Evolutionary conservation across 2,888 invertebrate species (phyloP), one percentile per base, ranked within the genome.

Genomic region (Parnassius smintheus): DNA sequence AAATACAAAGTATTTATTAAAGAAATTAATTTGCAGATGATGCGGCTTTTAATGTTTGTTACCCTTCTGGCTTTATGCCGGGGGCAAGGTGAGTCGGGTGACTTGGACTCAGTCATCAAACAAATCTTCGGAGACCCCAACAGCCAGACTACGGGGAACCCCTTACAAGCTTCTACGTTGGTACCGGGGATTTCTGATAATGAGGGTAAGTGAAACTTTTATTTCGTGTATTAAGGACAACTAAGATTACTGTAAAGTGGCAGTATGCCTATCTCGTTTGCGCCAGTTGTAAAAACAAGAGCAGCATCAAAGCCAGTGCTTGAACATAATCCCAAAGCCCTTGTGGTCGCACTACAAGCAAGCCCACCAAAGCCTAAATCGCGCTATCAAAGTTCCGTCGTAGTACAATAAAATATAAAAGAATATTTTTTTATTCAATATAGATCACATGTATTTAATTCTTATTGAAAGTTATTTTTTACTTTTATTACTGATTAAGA

Each of bases 91-190:
- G n/a, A 18, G 2, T 67, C 62, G 44, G 87, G 86, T 0, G 86
- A 88, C 66, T 68, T 91, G 51, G 86, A 88, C 52, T 73, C 82
- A 0, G 72, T 90, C 22, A 81, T 90, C 41, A 71, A 73, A 1
- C 72, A 83, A 65, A 86, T 91, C 62, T 89, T 88, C 68, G 83
- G 82, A 0, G 75, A 74, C 0, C 78, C 81, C 0, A 70, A 67
- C 2, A 46, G 67, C 2, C 41, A 50, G 10, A 52, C 60, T 53
- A 56, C 41, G 8, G 35, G 49, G 35, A 56, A 58, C 35, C 13
- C 60, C 7, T 25, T 2, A 1, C 25, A 64, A 13, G 59, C 70
- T 0, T 74, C 76, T 0, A 75, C 77, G 7, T 67, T 73, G 12
- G 74, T 75, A 0, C 74, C 75, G 1, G 69, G 70, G 0, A 49